Evolutionary conservation across 1,140 invertebrate genomes (phyloP), one percentile per base, ranked within the genome.

Genomic region (Gonioctena quinquepunctata): DNA sequence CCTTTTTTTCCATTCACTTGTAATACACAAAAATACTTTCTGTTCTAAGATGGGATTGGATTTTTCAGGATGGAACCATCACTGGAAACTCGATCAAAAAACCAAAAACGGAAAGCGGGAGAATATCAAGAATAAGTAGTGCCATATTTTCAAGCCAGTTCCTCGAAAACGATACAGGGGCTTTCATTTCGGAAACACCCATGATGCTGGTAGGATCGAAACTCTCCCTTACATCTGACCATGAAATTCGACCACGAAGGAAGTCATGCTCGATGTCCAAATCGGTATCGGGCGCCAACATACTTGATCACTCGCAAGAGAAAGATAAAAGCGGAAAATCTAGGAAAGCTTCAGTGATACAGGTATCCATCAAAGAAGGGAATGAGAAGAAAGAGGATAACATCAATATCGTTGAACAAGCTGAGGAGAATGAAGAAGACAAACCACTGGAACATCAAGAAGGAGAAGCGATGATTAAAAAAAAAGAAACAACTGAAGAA

Each of bases 361-460:
- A 54, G n/a, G 13, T 11, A 8, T 54, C 52, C 0, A 3, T 54
- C 13, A 54, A 66, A 48, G 62, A 69, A 13, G 11, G 18, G 6
- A 19, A 71, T n/a, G 63, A 72, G 62, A 13, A 11, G 16, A 13
- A 13, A 42, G 4, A 2, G 3, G 16, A 13, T n/a, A 42, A 42
- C 13, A n/a, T n/a, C n/a, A n/a, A n/a, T n/a, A n/a, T n/a, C n/a
- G n/a, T n/a, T n/a, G n/a, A n/a, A n/a, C 33, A 42, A 2, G 16
- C 16, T 42, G 7, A 42, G 5, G 33, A 42, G 16, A n/a, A 42
- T 11, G 33, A 42, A n/a, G 33, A 42, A 42, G 33, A 13, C 0
- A 42, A 42, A 42, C 33, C 33, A 13, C 33, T 42, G 0, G 54
- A 71, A 42, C 54, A 72, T 67, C 26, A 66, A 52, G 22, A 69